These are phyloP conservation scores for Poeciliopsis paucimaculata DNA, from an alignment of 2,797 vertebrate genomes.

Conservation along the genomic window DNA sequence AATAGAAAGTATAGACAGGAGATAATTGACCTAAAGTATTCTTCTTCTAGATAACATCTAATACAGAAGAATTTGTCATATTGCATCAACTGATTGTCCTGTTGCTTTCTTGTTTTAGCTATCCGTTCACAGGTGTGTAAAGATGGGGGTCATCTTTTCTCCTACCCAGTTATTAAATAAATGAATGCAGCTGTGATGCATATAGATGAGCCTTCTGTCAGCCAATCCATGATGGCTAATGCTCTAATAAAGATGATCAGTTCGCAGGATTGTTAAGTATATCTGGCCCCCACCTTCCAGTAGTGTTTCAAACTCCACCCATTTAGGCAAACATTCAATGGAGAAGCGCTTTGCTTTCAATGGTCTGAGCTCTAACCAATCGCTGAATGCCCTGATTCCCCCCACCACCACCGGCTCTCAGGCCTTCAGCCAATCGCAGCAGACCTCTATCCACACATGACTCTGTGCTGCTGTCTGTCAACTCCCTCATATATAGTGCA, in stretches of 20 bases:
- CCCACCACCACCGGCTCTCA: constrained; percentile 67
- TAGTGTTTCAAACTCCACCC: constrained; percentile 79
- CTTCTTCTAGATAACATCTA: background rate
- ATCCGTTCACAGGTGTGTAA: background rate
- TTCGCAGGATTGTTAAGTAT: constrained; percentile 52
- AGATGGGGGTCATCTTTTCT: background rate
- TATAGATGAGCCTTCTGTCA: background rate
- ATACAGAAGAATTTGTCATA: background rate
- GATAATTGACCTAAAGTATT: background rate
- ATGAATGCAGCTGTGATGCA: background rate
- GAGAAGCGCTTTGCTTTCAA: constrained; percentile 83
- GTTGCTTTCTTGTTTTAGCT: background rate
- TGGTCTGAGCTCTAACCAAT: constrained; percentile 85
- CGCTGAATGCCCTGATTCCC: constrained; percentile 61
- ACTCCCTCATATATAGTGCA: constrained; percentile 94
- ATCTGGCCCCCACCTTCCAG: constrained; percentile 54
- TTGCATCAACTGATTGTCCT: background rate
- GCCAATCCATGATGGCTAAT: constrained; percentile 30
- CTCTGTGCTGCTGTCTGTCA: constrained; percentile 91
- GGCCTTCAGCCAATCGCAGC: constrained; percentile 82
- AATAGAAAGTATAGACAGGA: background rate
- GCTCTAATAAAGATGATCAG: constrained; percentile 37
- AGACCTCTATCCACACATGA: constrained; percentile 83
- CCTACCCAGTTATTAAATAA: background rate
- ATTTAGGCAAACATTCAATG: constrained; percentile 82